Base-by-base conservation (phyloP, 2,113 vertebrate species). In the Centropus bengalensis region DNA sequence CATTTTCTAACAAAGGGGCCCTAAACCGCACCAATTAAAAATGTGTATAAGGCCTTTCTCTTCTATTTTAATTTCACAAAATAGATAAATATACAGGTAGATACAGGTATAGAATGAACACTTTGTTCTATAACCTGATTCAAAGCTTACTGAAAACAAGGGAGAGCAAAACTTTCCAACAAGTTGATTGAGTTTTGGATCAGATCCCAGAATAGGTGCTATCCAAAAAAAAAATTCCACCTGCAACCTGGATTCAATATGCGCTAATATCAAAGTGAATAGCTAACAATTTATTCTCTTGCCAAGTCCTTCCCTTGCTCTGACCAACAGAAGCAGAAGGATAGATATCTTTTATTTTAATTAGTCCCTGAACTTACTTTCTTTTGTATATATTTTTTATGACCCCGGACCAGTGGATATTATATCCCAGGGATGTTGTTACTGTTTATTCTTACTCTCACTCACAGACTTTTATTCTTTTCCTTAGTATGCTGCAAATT, bases 361-460 rank as follows among this genome's bases (percentile, higher is more conserved):
- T 88, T 78, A 74, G 40, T 83, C 88, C 82, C 79, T 88, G 58
- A 90, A 47, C 60, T 88, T 94, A 60, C 85, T 88, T 94, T 64
- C 82, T 83, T 77, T 74, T 78, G 69, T 96, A 38, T 88, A 26
- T 81, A 19, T 68, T 86, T 87, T 74, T 84, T 60, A 93, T 93
- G 88, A 94, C 86, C 82, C 52, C 79, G 90, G 79, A 90, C 38
- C 47, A 45, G 79, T 54, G 75, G 68, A 75, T 96, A 75, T 89
- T 93, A 77, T 86, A 88, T 94, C 92, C 85, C 80, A 91, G 93
- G 90, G 93, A 96, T 49, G 64, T 54, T 84, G 85, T 94, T 94
- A 95, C 54, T 82, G 54, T 96, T 95, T 88, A 86, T 91, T 93
- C 68, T 88, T 47, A 70, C 44, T 88, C 59, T 86, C n/a, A 4